Conservation (phyloP, 2,888 invertebrate genomes). For the Heliconius cydno region DNA sequence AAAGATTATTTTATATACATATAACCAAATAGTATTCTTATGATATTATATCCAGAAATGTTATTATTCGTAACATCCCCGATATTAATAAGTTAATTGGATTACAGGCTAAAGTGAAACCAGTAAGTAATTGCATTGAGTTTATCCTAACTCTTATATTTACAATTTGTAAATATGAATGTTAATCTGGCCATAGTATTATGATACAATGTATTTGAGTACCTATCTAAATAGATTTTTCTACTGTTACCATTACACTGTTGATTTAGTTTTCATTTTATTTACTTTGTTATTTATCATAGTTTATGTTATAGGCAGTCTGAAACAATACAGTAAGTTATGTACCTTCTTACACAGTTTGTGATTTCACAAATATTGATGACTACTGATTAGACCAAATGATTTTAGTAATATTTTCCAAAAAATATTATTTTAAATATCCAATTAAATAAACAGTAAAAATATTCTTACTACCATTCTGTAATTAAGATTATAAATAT, state of each 20-base stretch:
- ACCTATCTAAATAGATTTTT: slow-evolving; percentile 25
- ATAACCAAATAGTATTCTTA: background rate
- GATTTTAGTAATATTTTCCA: background rate
- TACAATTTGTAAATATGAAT: slow-evolving; percentile 33
- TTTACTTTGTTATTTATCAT: slow-evolving; percentile 17
- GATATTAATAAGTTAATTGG: slow-evolving; percentile 44
- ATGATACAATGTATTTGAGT: slow-evolving; percentile 24
- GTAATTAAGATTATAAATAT: background rate
- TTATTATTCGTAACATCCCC: background rate
- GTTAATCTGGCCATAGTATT: slow-evolving; percentile 25
- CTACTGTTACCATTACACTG: background rate
- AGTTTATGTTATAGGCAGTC: slow-evolving; percentile 6
- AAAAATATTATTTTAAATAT: background rate
- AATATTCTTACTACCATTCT: background rate
- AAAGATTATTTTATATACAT: background rate
- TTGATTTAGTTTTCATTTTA: slow-evolving; percentile 7
- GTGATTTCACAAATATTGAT: background rate
- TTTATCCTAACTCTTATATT: slow-evolving; percentile 33
- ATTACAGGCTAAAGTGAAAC: slow-evolving; percentile 47
- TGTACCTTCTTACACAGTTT: background rate
- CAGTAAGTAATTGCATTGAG: slow-evolving; percentile 47
- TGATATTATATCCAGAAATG: background rate
- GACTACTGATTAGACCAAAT: background rate
- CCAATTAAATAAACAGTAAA: background rate
- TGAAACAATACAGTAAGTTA: slow-evolving; percentile 16